Evolutionary conservation across 2,797 vertebrate genomes (phyloP), one percentile per base, ranked within the genome.

Genomic region (Falco berigora): DNA sequence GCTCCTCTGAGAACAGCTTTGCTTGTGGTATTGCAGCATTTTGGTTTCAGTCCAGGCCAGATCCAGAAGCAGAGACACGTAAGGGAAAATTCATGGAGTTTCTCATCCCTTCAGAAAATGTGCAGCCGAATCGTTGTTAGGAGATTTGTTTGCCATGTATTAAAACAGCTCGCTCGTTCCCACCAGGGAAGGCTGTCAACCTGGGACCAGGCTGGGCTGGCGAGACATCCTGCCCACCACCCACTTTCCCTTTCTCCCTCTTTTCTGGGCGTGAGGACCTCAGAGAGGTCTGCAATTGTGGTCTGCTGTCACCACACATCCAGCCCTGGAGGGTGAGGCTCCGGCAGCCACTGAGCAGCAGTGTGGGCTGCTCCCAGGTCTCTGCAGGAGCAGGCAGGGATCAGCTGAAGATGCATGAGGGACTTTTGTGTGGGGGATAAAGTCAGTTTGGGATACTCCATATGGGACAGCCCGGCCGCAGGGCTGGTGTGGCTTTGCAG

Each of bases 61-160:
- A 86, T 74, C 38, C 88, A 88, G 88, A 64, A 86, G 56, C 46
- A 90, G 73, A 90, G 42, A 73, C 44, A 63, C 1, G 1, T 73
- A 63, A 77, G n/a, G 56, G 66, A 86, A 90, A 94, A 92, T 47
- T 47, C 58, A 50, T n/a, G 71, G 86, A 58, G 50, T 50, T 73
- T 82, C 77, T 87, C 53, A 87, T 27, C 42, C 38, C 42, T 78
- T 96, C 23, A 80, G 53, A 74, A 74, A 81, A 84, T 4, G 2
- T 56, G 64, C 49, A 67, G 30, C 30, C 0, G 0, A 28, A 38
- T 38, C 1, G 2, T 42, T 64, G 38, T 75, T 44, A 38, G 53
- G 24, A 59, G n/a, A 67, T n/a, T 32, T 52, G n/a, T 83, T 88
- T 84, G 62, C 20, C 4, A 1, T 27, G 2, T 50, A 50, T 56